Percentiles rank a stretch among this genome's conserved stretches.
Evolutionary conservation across 2,888 invertebrate species (phyloP).

Genomic region (Apodemia mormo): DNA sequence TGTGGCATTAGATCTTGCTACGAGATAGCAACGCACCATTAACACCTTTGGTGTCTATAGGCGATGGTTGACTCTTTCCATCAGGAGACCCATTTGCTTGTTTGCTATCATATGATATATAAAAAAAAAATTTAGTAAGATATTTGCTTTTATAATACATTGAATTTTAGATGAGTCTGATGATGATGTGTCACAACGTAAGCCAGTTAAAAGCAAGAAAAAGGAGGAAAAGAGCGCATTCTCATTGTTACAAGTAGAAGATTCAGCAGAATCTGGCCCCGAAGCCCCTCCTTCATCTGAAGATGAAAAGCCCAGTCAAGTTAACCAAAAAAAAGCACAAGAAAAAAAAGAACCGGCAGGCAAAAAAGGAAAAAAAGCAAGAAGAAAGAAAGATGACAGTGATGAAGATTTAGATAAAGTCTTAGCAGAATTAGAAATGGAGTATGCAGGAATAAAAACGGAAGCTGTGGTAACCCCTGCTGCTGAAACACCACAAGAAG

Average conservation of each 20-base stretch:
- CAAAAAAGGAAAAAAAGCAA: slow-evolving; percentile 88
- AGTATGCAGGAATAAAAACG: slow-evolving; percentile 86
- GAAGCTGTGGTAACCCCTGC: slow-evolving; percentile 68
- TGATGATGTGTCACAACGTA: slow-evolving; percentile 68
- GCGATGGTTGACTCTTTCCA: no score
- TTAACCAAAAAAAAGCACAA: slow-evolving; percentile 61
- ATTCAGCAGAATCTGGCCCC: slow-evolving; percentile 76
- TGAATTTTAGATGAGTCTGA: slow-evolving; percentile 63
- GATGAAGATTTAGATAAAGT: slow-evolving; percentile 92
- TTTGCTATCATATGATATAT: no score
- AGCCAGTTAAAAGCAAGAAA: slow-evolving; percentile 68
- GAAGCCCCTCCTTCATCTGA: slow-evolving; percentile 72
- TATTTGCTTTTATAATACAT: slow-evolving; percentile 21
- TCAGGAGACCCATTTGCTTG: no score
- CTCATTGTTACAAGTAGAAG: slow-evolving; percentile 85
- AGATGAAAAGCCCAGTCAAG: slow-evolving; percentile 65
- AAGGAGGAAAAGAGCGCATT: slow-evolving; percentile 83
- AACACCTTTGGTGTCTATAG: no score
- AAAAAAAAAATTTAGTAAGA: no score
- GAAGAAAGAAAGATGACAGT: slow-evolving; percentile 88
- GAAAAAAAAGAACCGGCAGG: slow-evolving; percentile 75
- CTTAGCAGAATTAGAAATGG: slow-evolving; percentile 90
- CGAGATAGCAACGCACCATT: no score
- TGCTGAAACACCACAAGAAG: slow-evolving; percentile 57
- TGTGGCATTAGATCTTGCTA: no score